These are phyloP conservation scores for Thunnus albacares DNA, from an alignment of 2,797 vertebrate species.

Conservation along the genomic window DNA sequence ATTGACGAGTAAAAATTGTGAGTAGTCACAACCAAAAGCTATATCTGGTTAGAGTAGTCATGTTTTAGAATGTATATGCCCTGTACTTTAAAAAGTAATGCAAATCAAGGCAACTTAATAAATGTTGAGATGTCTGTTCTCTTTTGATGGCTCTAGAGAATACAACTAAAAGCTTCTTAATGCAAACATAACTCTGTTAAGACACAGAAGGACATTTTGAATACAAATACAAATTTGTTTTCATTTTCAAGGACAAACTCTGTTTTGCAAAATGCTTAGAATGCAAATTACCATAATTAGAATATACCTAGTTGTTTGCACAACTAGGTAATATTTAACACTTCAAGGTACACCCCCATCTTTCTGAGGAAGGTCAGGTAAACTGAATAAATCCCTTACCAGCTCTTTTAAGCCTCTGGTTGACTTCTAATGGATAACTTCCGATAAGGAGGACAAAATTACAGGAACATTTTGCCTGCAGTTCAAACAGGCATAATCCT, in stretches of 20 bases:
- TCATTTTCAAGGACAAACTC: background rate
- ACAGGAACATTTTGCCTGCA: background rate
- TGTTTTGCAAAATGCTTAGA: conserved; percentile 8
- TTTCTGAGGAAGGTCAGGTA: conserved; percentile 31
- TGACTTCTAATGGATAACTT: conserved; percentile 5
- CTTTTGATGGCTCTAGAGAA: background rate
- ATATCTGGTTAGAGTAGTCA: background rate
- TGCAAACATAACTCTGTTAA: background rate
- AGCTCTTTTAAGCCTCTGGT: conserved; percentile 2
- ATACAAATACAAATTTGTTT: background rate
- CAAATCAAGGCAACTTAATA: background rate
- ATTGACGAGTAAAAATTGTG: background rate
- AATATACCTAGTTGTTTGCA: background rate
- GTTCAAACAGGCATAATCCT: background rate
- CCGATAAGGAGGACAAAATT: background rate
- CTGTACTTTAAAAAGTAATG: background rate
- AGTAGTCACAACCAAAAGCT: background rate
- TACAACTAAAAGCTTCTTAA: background rate
- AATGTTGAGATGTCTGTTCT: conserved; percentile 5
- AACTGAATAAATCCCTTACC: conserved; percentile 8
- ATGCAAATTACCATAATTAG: conserved; percentile 15
- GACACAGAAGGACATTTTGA: background rate
- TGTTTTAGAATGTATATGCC: background rate
- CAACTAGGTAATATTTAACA: conserved; percentile 4
- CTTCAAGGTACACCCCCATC: background rate